Evolutionary conservation across 2,113 vertebrate species (phyloP).

Genomic region (Gasterosteus nipponicus): DNA sequence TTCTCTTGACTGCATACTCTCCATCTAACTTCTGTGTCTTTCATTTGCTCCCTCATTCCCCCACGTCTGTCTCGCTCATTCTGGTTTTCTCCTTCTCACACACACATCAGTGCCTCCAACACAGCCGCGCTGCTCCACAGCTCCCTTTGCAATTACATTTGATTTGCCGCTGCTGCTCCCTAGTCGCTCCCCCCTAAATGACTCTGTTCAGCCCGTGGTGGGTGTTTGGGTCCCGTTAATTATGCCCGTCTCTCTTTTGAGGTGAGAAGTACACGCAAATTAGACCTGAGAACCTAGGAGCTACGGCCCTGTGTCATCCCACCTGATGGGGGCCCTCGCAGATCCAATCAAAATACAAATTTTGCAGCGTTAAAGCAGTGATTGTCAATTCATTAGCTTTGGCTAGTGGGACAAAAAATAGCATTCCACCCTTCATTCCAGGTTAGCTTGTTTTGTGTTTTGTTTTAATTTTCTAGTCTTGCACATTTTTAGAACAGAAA

Average conservation of each 20-base stretch:
- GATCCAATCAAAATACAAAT: constrained; percentile 58
- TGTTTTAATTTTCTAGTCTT: background rate
- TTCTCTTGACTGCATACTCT: constrained; percentile 50
- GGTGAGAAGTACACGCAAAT: constrained; percentile 64
- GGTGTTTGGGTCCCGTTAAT: constrained; percentile 75
- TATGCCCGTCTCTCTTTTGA: constrained; percentile 65
- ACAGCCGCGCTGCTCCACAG: constrained; percentile 55
- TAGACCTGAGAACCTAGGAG: constrained; percentile 60
- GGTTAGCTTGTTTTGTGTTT: background rate
- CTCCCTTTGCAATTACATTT: constrained; percentile 80
- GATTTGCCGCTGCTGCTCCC: constrained; percentile 76
- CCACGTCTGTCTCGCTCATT: constrained; percentile 53
- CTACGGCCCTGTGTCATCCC: constrained; percentile 52
- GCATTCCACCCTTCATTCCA: constrained; percentile 16
- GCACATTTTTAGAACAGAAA: background rate
- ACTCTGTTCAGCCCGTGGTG: constrained; percentile 64
- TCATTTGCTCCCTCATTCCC: constrained; percentile 65
- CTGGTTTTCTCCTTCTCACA: constrained; percentile 31
- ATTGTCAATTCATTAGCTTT: constrained; percentile 28
- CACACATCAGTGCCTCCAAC: constrained; percentile 61
- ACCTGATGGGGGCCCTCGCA: constrained; percentile 53
- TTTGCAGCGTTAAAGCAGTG: constrained; percentile 10
- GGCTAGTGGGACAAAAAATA: constrained; percentile 4
- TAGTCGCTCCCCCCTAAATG: constrained; percentile 72
- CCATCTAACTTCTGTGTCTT: constrained; percentile 55